Conservation (phyloP, 2,888 invertebrate genomes). For the Acleris literana region DNA sequence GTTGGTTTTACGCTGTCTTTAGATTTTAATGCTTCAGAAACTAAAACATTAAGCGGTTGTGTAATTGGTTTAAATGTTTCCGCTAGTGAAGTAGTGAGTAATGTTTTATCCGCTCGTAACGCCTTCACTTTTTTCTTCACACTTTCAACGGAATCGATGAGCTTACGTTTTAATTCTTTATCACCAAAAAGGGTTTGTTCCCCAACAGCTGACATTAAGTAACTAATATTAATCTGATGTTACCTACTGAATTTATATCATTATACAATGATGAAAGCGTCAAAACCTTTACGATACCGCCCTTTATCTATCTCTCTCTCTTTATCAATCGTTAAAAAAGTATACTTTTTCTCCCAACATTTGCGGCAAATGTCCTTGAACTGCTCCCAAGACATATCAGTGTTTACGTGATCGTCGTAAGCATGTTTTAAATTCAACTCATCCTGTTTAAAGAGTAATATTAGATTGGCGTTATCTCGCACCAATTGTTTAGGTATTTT, state of each 20-base stretch:
- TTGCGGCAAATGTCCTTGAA: constrained; percentile 29
- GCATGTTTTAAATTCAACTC: constrained; percentile 35
- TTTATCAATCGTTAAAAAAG: constrained; percentile 36
- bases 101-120: constrained; percentile 6
- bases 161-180: constrained; percentile 15
- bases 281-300: constrained; percentile 37
- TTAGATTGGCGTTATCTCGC: constrained; percentile 22
- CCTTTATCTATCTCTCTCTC: constrained; percentile 19
- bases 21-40: constrained; percentile 5
- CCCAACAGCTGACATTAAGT: no score
- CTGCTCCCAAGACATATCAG: constrained; percentile 39
- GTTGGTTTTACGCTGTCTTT: not conserved
- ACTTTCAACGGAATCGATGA: constrained; percentile 4
- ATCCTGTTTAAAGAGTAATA: constrained; percentile 33
- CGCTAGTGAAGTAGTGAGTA: not conserved
- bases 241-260: no score
- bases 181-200: constrained; percentile 4
- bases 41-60: constrained; percentile 7
- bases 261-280: constrained; percentile 19
- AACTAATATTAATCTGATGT: no score
- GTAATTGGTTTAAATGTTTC: constrained; percentile 11
- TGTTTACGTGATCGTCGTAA: constrained; percentile 42
- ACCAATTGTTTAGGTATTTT: constrained; percentile 21
- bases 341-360: constrained; percentile 26
- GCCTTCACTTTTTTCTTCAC: constrained; percentile 15